Percentiles rank a stretch among this genome's conserved stretches.
Conservation (phyloP, 2,888 invertebrate genomes). For the Rhabditophanes sp. region DNA sequence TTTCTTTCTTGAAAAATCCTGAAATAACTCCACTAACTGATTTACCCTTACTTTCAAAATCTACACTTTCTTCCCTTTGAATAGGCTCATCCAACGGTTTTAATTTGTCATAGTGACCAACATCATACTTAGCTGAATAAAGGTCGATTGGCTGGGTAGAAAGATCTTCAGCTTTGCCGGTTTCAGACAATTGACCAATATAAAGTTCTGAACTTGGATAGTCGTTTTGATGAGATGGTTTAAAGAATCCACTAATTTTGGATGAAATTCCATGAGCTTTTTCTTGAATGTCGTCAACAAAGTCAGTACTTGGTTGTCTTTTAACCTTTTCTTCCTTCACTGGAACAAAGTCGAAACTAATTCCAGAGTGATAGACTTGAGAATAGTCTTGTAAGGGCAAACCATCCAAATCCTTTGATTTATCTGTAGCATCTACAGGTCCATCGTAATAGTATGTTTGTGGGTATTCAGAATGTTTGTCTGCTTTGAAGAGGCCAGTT, state of each 20-base stretch:
- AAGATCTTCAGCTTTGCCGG: slow-evolving; percentile 5
- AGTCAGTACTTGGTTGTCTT: too few relatives aligned
- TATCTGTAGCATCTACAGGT: too few relatives aligned
- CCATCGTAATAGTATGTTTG: too few relatives aligned
- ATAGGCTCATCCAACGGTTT: too few relatives aligned
- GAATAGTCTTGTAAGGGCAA: too few relatives aligned
- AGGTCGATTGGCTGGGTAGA: slow-evolving; percentile 10
- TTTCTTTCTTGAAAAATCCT: slow-evolving; percentile 12
- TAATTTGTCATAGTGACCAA: slow-evolving; percentile 9
- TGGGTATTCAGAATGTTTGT: too few relatives aligned
- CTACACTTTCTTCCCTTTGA: slow-evolving; percentile 2
- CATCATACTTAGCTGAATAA: slow-evolving; percentile 12
- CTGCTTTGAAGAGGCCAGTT: too few relatives aligned
- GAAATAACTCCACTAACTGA: slow-evolving; percentile 2
- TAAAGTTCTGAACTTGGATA: slow-evolving; percentile 10
- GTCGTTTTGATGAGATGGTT: slow-evolving; percentile 12
- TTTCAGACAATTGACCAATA: slow-evolving; percentile 9
- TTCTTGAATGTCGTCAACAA: slow-evolving; percentile 3
- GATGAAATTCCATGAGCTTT: slow-evolving; percentile 5
- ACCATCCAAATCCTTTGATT: too few relatives aligned
- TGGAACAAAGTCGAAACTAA: too few relatives aligned
- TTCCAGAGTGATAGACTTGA: too few relatives aligned
- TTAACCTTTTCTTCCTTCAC: too few relatives aligned
- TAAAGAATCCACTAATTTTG: slow-evolving; percentile 8
- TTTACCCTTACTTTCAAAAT: slow-evolving; percentile 5